Percentiles rank a stretch among this genome's conserved stretches.
Conservation (phyloP, 2,113 vertebrate species). For the Lophura nycthemera region DNA sequence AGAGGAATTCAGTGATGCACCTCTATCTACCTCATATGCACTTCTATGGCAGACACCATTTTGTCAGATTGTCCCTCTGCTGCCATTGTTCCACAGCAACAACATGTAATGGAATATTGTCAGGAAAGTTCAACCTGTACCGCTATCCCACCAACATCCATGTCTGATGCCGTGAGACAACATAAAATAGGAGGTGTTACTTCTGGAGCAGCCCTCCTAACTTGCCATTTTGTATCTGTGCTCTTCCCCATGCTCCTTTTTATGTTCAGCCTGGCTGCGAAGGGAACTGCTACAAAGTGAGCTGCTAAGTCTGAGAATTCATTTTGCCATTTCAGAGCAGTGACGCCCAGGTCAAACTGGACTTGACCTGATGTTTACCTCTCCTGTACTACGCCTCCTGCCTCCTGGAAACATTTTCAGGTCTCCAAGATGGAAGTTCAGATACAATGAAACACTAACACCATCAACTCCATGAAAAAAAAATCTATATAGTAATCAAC, state of each 20-base stretch:
- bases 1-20: too few species aligned
- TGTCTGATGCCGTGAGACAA: too few species aligned
- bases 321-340: background rate
- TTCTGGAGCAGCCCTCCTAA: background rate
- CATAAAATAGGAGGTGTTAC: too few species aligned
- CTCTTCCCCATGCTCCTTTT: background rate
- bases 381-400: background rate
- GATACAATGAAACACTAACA: background rate
- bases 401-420: background rate
- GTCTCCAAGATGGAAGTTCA: background rate
- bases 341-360: background rate
- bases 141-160: too few species aligned
- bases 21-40: too few species aligned
- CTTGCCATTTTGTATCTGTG: background rate
- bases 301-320: background rate
- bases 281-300: background rate
- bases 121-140: too few species aligned
- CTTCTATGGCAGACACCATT: too few species aligned
- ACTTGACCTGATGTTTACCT: background rate
- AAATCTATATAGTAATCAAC: background rate
- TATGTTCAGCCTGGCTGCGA: background rate
- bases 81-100: too few species aligned
- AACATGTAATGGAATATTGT: too few species aligned
- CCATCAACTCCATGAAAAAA: background rate
- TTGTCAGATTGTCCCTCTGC: too few species aligned